These are phyloP conservation scores for Sphyrna mokarran DNA, from an alignment of 2,113 vertebrate genomes.

Conservation along the genomic window DNA sequence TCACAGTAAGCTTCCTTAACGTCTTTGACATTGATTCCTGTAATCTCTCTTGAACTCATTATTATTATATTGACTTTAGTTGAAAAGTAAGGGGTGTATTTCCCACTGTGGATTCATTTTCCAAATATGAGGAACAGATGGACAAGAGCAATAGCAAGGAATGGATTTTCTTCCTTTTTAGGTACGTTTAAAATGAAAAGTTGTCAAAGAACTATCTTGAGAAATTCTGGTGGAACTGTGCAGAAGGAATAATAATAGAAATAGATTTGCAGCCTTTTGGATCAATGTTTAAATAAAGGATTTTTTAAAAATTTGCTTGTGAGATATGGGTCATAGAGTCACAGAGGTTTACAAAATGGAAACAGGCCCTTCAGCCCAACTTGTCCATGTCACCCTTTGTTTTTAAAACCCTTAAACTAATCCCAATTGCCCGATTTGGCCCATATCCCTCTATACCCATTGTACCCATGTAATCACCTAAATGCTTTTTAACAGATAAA, in stretches of 20 bases:
- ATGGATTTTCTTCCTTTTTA: not conserved
- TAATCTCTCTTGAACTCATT: not conserved
- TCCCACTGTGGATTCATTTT: not conserved
- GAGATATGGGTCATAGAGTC: too few relatives aligned
- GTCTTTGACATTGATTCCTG: conserved; percentile 18
- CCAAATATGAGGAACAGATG: not conserved
- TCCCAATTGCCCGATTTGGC: too few relatives aligned
- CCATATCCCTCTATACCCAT: too few relatives aligned
- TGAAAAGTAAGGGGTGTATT: not conserved
- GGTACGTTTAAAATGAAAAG: not conserved
- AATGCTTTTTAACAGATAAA: too few relatives aligned
- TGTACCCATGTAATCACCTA: too few relatives aligned
- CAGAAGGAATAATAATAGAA: not conserved
- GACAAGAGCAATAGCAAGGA: not conserved
- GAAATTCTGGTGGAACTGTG: not conserved
- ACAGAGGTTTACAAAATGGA: too few relatives aligned
- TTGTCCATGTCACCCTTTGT: too few relatives aligned
- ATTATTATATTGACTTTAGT: not conserved
- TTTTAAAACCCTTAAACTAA: too few relatives aligned
- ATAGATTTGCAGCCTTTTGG: not conserved
- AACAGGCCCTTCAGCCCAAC: too few relatives aligned
- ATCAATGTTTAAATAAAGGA: not conserved
- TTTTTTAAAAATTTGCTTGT: too few relatives aligned
- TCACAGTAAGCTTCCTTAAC: not conserved
- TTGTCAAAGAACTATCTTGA: not conserved